These are phyloP conservation scores for Scaptomyza cyrtandrae DNA, from an alignment of 2,888 invertebrate genomes.

Conservation along the genomic window DNA sequence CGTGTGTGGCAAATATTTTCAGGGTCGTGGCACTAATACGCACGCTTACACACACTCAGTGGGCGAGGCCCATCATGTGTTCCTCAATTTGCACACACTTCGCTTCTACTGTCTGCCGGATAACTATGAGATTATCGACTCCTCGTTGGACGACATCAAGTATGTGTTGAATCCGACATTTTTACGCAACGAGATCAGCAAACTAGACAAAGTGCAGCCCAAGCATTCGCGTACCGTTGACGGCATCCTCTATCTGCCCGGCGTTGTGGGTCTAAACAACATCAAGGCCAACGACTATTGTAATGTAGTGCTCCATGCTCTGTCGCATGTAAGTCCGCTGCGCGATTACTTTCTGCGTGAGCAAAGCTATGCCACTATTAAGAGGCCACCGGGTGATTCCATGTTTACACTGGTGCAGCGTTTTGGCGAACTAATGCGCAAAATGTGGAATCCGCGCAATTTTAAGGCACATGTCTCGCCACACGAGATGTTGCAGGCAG, in stretches of 20 bases:
- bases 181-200: constrained; percentile 91
- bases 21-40: constrained; percentile 98
- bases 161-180: constrained; percentile 99
- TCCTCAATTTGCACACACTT: constrained; percentile 96
- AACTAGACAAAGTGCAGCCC: constrained; percentile 87
- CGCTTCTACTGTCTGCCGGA: constrained; percentile 99
- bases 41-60: constrained; percentile 99
- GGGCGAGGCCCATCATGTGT: constrained; percentile 98
- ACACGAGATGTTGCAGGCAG: constrained; percentile 99
- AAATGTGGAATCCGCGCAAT: constrained; percentile 99
- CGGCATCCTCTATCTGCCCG: constrained; percentile 96
- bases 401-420: constrained; percentile 94
- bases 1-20: constrained; percentile 99
- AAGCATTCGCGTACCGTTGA: constrained; percentile 98
- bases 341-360: constrained; percentile 97
- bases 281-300: constrained; percentile 99
- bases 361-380: constrained; percentile 94
- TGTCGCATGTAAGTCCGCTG: constrained; percentile 97
- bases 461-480: constrained; percentile 99
- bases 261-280: constrained; percentile 98
- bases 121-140: constrained; percentile 99
- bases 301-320: constrained; percentile 97
- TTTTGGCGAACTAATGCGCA: constrained; percentile 97
- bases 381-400: constrained; percentile 97
- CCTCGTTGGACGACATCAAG: constrained; percentile 98